Base-by-base conservation (phyloP, 2,888 invertebrate genomes). In the Muschampia plurimacula region DNA sequence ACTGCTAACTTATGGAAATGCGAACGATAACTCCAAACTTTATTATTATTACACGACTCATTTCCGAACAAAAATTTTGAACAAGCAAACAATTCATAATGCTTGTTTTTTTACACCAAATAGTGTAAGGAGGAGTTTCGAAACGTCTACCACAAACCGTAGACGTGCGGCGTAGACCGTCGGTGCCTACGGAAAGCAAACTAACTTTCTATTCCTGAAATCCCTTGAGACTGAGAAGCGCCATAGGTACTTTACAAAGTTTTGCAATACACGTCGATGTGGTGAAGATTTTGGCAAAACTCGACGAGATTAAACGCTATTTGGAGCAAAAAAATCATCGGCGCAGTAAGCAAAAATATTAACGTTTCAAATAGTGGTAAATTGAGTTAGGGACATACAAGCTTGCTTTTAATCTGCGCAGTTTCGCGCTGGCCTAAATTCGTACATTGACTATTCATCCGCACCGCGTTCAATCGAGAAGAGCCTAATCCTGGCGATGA, bases 401-500 rank as follows among this genome's bases (percentile, higher is more conserved):
- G 80, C 77, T 77, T 74, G 74, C 78, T 80, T 82, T 83, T 81
- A 81, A 83, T 82, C 78, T 77, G 75, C 70, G 74, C 69, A 78
- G 76, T 78, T 76, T 77, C 78, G 59, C 74, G 83, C 85, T 88
- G 87, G 82, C 85, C 87, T 87, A 85, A 86, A 89, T 90, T 85
- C 86, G 84, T 89, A 78, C 81, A 81, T 81, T 90, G 88, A 84
- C 86, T 89, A 88, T 90, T 92, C 90, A 90, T 85, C 84, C 85
- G 83, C 84, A 82, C 86, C 80, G 82, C 84, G 85, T 89, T 84
- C 86, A 88, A 89, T 90, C 83, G 86, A 81, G 84, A 81, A 79
- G 82, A 84, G 81, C 83, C 84, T 88, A 88, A 89, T 89, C 86
- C 86, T 84, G 83, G 85, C 84, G 84, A 81, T 81, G 80, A 85